Evolutionary conservation across 2,113 vertebrate species (phyloP).

Genomic region (Paradoxurus hermaphroditus): DNA sequence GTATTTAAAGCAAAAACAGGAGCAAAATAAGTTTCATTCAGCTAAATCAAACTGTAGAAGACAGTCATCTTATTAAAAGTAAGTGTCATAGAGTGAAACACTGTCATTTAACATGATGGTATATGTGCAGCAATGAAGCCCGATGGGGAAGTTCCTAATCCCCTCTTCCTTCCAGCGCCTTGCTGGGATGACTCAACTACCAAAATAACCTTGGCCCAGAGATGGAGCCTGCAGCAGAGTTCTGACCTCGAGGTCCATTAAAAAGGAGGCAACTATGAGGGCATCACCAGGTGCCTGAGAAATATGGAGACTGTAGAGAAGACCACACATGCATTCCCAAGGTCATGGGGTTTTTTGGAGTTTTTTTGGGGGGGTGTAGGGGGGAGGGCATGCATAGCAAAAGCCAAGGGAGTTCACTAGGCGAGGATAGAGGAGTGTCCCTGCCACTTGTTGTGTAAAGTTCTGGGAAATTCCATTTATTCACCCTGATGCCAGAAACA

Average conservation of each 20-base stretch:
- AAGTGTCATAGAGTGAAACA: not conserved
- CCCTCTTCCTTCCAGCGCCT: not conserved
- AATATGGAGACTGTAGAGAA: not conserved
- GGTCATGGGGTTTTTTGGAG: not conserved
- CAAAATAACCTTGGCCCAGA: not conserved
- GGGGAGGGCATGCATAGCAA: not conserved
- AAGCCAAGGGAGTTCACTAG: not conserved
- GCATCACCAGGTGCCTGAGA: no score
- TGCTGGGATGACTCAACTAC: not conserved
- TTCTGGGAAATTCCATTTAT: constrained; percentile 47
- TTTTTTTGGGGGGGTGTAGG: not conserved
- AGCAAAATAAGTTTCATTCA: not conserved
- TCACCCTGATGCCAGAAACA: not conserved
- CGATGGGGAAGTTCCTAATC: not conserved
- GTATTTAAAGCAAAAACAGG: not conserved
- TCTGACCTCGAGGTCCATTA: not conserved
- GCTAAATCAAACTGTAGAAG: not conserved
- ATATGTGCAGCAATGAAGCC: not conserved
- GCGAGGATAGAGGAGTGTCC: not conserved
- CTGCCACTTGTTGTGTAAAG: not conserved
- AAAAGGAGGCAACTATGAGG: not conserved
- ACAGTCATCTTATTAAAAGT: not conserved
- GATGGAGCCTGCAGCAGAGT: not conserved
- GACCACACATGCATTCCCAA: not conserved
- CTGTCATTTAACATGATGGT: not conserved